phyloP scores from a whole-genome alignment of 2,888 invertebrate species.

The Orthosia cruda region DNA sequence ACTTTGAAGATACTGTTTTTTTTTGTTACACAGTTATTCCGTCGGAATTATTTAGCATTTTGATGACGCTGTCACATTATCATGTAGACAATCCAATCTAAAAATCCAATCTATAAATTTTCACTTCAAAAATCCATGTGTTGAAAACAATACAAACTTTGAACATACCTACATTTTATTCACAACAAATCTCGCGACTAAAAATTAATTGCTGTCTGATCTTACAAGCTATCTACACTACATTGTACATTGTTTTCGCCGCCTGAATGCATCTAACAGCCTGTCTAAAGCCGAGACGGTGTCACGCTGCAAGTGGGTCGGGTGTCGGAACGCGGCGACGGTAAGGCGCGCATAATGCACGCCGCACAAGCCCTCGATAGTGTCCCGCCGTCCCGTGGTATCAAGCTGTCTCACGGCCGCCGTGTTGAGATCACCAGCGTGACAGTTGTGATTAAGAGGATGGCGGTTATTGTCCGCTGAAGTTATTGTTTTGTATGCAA shows the following conservation, averaged over 20 bases:
- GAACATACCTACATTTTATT: neutral
- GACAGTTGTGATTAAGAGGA: conserved; percentile 5
- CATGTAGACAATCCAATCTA: too few species aligned
- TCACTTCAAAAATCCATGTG: too few species aligned
- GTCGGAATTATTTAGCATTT: too few species aligned
- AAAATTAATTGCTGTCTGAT: neutral
- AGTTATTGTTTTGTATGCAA: neutral
- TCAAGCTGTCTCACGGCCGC: conserved; percentile 7
- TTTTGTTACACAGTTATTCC: too few species aligned
- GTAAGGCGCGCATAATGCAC: conserved; percentile 35
- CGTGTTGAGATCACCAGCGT: conserved; percentile 15
- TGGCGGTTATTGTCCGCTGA: conserved; percentile 7
- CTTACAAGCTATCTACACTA: neutral
- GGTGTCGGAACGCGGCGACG: conserved; percentile 33
- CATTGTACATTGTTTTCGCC: neutral
- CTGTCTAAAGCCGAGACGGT: neutral
- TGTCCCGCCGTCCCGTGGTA: conserved; percentile 8
- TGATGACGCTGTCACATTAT: too few species aligned
- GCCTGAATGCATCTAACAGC: conserved; percentile 5
- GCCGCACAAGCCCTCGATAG: conserved; percentile 53
- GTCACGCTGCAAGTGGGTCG: conserved; percentile 30
- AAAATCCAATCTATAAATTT: too few species aligned
- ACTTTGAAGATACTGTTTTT: too few species aligned
- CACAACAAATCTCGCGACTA: neutral
- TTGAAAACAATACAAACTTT: neutral